Evolutionary conservation across 2,888 invertebrate species (phyloP).

Genomic region (Ypsolopha scabrella): DNA sequence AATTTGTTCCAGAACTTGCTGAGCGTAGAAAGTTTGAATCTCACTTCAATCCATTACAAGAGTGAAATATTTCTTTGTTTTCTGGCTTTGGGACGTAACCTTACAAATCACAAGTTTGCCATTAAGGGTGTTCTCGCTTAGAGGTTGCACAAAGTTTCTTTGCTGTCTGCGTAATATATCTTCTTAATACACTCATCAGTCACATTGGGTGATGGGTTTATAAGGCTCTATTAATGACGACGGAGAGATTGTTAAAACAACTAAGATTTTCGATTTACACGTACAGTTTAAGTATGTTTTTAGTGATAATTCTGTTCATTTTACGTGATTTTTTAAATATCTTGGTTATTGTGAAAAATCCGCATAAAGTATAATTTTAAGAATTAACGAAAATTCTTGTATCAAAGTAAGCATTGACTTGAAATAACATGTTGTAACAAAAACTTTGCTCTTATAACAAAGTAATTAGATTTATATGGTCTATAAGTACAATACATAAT

Average conservation of each 20-base stretch:
- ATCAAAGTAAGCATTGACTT: too few relatives aligned
- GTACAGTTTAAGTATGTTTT: background rate
- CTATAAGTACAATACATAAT: too few relatives aligned
- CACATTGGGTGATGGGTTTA: conserved; percentile 19
- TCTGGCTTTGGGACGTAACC: conserved; percentile 35
- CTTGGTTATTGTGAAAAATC: too few relatives aligned
- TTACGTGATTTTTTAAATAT: too few relatives aligned
- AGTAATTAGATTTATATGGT: too few relatives aligned
- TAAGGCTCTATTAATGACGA: conserved; percentile 25
- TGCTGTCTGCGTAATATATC: conserved; percentile 15
- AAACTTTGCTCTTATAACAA: too few relatives aligned
- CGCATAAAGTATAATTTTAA: too few relatives aligned
- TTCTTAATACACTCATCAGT: conserved; percentile 25
- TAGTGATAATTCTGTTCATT: too few relatives aligned
- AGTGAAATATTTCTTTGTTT: conserved; percentile 70
- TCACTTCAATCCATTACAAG: conserved; percentile 69
- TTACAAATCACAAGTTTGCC: conserved; percentile 52
- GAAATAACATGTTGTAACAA: too few relatives aligned
- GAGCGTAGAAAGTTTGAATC: conserved; percentile 68
- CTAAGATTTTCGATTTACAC: background rate
- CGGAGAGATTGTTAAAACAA: background rate
- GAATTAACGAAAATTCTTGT: too few relatives aligned
- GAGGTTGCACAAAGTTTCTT: conserved; percentile 10
- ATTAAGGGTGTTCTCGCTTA: conserved; percentile 24
- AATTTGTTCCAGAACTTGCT: conserved; percentile 66